phyloP scores from a whole-genome alignment of 2,888 invertebrate genomes.

The Phyllotreta striolata region DNA sequence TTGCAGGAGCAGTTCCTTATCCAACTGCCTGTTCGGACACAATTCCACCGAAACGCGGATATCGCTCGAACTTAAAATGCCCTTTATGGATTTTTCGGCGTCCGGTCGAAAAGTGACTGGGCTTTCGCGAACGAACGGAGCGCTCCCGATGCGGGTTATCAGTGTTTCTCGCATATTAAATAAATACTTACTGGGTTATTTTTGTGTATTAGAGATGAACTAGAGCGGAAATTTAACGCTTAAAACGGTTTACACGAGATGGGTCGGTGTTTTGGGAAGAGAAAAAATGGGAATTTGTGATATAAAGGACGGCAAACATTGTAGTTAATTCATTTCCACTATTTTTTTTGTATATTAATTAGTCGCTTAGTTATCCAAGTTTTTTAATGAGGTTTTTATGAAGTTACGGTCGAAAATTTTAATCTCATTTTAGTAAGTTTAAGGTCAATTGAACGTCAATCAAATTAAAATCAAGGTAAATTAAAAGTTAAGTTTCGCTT shows the following conservation, averaged over 20 bases:
- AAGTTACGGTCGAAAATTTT: too few species aligned
- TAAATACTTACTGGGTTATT: neutral
- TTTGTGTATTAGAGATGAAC: neutral
- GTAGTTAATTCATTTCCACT: too few species aligned
- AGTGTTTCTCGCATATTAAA: slow-evolving; percentile 27
- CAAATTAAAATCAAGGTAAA: too few species aligned
- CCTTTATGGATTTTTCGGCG: slow-evolving; percentile 1
- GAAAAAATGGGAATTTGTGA: too few species aligned
- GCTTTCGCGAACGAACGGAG: neutral
- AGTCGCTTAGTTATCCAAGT: too few species aligned
- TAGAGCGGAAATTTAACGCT: neutral
- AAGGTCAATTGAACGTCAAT: too few species aligned
- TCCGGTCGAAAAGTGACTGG: neutral
- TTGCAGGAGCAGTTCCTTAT: slow-evolving; percentile 37
- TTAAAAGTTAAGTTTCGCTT: too few species aligned
- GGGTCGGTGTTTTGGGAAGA: too few species aligned
- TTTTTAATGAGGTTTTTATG: too few species aligned
- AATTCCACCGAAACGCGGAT: slow-evolving; percentile 43
- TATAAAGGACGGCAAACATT: too few species aligned
- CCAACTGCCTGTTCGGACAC: slow-evolving; percentile 40
- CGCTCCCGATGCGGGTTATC: neutral
- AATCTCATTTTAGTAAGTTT: too few species aligned
- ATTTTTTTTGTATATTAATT: too few species aligned
- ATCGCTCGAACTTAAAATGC: slow-evolving; percentile 9
- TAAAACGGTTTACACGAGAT: neutral